Conservation (phyloP, 2,113 vertebrate genomes). For the Triplophysa rosa region DNA sequence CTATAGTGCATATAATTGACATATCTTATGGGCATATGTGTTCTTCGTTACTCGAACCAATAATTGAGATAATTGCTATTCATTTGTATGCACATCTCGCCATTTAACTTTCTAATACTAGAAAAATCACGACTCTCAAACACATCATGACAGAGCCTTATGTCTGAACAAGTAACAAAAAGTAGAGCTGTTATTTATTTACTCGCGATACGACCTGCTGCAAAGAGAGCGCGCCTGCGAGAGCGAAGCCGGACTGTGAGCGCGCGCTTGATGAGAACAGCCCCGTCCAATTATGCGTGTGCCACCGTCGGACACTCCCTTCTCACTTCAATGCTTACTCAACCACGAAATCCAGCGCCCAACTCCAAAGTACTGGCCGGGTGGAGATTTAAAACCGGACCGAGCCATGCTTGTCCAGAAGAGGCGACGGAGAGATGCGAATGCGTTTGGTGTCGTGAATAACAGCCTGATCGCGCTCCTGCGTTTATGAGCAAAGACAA, state of each 20-base stretch:
- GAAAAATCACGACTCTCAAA: no score
- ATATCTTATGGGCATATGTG: no score
- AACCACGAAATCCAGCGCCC: conserved; percentile 40
- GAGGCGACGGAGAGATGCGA: conserved; percentile 3
- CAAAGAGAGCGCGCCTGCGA: background rate
- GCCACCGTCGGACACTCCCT: conserved; percentile 34
- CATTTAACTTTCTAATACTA: no score
- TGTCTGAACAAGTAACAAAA: no score
- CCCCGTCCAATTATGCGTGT: conserved; percentile 38
- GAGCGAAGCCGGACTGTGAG: conserved; percentile 3
- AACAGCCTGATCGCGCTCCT: conserved; percentile 8
- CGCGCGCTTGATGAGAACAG: conserved; percentile 18
- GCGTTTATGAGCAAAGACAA: conserved; percentile 9
- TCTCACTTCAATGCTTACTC: conserved; percentile 45
- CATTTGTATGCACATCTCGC: no score
- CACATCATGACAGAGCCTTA: no score
- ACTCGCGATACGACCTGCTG: background rate
- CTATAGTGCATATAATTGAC: no score
- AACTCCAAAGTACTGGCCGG: conserved; percentile 42
- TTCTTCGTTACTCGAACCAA: no score
- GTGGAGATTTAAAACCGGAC: conserved; percentile 45
- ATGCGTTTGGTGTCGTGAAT: conserved; percentile 17
- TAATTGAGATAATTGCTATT: no score
- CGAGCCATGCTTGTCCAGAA: conserved; percentile 25
- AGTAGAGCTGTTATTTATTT: no score